These are phyloP conservation scores for Phylloscopus trochiloides DNA, from an alignment of 2,113 vertebrate species.

Conservation along the genomic window DNA sequence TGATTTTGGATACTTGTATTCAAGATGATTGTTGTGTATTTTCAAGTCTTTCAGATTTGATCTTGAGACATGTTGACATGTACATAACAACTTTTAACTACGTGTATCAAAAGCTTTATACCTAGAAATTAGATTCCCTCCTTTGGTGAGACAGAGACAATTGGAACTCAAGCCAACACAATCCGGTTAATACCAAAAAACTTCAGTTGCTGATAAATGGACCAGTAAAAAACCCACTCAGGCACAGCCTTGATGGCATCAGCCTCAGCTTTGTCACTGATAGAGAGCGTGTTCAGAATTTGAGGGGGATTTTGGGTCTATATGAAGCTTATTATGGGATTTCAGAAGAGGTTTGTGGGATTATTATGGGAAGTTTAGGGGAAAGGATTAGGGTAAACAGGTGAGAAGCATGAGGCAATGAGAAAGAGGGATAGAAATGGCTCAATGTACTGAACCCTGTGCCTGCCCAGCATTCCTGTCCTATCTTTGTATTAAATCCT, in stretches of 20 bases:
- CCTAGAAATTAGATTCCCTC: background rate
- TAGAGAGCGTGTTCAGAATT: background rate
- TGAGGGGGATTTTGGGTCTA: background rate
- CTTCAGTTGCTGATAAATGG: background rate
- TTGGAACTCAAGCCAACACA: background rate
- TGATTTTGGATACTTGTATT: background rate
- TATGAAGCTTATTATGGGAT: background rate
- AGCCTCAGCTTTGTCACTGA: background rate
- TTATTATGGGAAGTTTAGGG: background rate
- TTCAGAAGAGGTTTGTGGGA: background rate
- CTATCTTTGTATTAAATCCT: background rate
- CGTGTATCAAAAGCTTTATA: background rate
- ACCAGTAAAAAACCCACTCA: background rate
- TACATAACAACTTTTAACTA: background rate
- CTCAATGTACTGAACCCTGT: background rate
- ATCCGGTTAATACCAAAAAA: background rate
- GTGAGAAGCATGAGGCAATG: background rate
- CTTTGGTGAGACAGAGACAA: background rate
- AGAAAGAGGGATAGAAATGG: background rate
- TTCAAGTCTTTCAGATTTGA: background rate
- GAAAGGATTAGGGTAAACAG: background rate
- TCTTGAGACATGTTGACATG: background rate
- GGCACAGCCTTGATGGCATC: background rate
- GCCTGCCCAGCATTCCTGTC: background rate
- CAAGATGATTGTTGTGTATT: background rate